Conservation (phyloP, 2,113 vertebrate genomes). For the Larimichthys polyactis region DNA sequence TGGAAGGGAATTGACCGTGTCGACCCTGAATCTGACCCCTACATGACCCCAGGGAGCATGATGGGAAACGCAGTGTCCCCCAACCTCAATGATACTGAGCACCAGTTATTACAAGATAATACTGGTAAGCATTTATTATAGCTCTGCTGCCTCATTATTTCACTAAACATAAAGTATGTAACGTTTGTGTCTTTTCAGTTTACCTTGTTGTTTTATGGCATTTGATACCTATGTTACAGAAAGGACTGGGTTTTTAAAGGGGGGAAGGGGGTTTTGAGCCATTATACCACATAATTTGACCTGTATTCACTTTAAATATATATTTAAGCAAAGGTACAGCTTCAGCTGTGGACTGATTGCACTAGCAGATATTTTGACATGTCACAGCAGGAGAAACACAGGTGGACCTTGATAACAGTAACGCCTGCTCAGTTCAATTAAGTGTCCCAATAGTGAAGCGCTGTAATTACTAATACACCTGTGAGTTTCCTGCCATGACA, state of each 20-base stretch:
- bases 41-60: constrained; percentile 98
- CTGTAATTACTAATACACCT: no score
- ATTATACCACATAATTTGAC: not conserved
- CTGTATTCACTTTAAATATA: not conserved
- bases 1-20: constrained; percentile 99
- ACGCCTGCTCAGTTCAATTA: no score
- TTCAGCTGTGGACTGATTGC: not conserved
- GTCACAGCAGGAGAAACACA: no score
- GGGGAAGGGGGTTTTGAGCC: no score
- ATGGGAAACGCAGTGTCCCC: constrained; percentile 93
- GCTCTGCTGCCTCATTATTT: not conserved
- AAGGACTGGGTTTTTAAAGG: no score
- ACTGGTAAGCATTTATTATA: constrained; percentile 85
- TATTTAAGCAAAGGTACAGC: no score
- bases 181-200: no score
- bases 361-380: no score
- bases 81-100: constrained; percentile 97
- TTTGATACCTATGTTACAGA: not conserved
- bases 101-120: constrained; percentile 99
- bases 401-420: no score
- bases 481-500: no score
- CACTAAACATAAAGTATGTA: not conserved
- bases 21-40: constrained; percentile 98
- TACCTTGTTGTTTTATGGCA: not conserved
- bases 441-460: no score